Percentiles rank a stretch among this genome's conserved stretches.
These are phyloP conservation scores for Pleuronectes platessa DNA, from an alignment of 2,113 vertebrate genomes.

Conservation along the genomic window DNA sequence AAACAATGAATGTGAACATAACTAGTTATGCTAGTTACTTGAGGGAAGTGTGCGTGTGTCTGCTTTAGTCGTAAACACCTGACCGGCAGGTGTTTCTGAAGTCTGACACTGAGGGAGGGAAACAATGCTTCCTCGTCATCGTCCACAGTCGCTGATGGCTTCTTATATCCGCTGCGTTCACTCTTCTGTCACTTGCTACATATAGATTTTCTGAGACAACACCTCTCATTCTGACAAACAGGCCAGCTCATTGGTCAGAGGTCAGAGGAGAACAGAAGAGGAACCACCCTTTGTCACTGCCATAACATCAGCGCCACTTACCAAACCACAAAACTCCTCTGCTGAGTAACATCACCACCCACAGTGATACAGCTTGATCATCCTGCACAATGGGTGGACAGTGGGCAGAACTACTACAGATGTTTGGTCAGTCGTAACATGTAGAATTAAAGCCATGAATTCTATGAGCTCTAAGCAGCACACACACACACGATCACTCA, in stretches of 20 bases:
- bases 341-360: constrained; percentile 5
- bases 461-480: constrained; percentile 7
- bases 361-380: too few relatives aligned
- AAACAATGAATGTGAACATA: constrained; percentile 26
- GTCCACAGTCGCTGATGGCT: constrained; percentile 16
- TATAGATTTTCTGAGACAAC: constrained; percentile 32
- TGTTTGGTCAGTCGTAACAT: constrained; percentile 64
- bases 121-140: constrained; percentile 5
- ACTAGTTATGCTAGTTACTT: constrained; percentile 23
- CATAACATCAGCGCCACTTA: neutral
- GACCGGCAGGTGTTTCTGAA: constrained; percentile 69
- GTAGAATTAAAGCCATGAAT: constrained; percentile 39
- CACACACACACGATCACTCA: constrained; percentile 26
- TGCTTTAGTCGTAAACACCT: constrained; percentile 39
- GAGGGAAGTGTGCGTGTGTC: constrained; percentile 30
- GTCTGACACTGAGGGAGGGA: constrained; percentile 30
- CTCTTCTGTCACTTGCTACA: constrained; percentile 39
- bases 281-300: neutral
- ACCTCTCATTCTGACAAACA: constrained; percentile 28
- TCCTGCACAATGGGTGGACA: neutral
- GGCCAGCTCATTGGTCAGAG: constrained; percentile 25
- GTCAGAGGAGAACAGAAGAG: neutral
- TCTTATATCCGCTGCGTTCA: constrained; percentile 28
- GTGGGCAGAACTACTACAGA: constrained; percentile 36
- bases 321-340: neutral